phyloP scores from a whole-genome alignment of 2,113 vertebrate species.

The Aptenodytes patagonicus region DNA sequence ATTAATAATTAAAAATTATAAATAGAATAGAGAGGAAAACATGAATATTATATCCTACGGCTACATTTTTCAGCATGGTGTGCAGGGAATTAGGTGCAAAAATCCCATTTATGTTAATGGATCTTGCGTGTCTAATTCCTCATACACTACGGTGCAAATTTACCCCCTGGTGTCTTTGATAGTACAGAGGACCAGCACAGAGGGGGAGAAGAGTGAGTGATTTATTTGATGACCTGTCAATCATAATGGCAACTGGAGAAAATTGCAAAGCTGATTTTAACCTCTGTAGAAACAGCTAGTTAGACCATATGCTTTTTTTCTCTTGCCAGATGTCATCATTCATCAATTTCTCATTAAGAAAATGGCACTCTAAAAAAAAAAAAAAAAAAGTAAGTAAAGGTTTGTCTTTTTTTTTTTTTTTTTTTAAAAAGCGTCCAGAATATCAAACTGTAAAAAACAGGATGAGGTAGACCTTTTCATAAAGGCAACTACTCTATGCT shows the following conservation, averaged over 20 bases:
- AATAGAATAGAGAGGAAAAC: conserved; percentile 78
- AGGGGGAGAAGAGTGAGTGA: conserved; percentile 61
- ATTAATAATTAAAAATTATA: conserved; percentile 80
- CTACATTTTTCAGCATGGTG: conserved; percentile 67
- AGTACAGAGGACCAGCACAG: conserved; percentile 58
- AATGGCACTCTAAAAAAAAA: conserved; percentile 58
- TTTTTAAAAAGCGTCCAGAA: neutral
- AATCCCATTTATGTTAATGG: conserved; percentile 81
- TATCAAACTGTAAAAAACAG: neutral
- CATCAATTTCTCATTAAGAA: conserved; percentile 82
- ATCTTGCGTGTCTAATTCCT: conserved; percentile 75
- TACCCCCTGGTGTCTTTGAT: conserved; percentile 72
- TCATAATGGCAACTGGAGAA: conserved; percentile 75
- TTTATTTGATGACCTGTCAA: conserved; percentile 80
- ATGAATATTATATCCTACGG: conserved; percentile 71
- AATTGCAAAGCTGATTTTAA: conserved; percentile 78
- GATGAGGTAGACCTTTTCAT: neutral
- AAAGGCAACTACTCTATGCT: neutral
- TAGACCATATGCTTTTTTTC: conserved; percentile 77
- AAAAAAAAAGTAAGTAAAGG: neutral
- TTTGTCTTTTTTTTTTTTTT: neutral
- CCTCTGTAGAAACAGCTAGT: conserved; percentile 78
- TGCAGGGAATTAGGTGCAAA: conserved; percentile 79
- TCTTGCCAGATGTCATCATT: conserved; percentile 79
- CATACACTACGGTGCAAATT: conserved; percentile 53